Evolutionary conservation across 2,113 vertebrate species (phyloP).

Genomic region (Aldabrachelys gigantea): DNA sequence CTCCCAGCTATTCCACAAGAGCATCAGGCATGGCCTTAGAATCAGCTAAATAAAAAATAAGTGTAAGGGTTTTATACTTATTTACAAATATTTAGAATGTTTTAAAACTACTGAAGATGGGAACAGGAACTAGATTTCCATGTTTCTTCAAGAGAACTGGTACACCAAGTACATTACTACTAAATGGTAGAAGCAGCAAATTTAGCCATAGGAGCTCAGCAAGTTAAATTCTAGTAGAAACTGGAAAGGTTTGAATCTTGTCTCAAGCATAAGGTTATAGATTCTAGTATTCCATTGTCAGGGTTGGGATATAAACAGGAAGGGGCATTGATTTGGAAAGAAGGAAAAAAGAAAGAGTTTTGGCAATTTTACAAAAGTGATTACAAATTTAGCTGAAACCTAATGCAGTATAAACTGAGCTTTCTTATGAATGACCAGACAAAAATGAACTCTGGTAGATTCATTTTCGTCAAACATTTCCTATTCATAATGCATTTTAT

Average conservation of each 20-base stretch:
- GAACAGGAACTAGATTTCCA: background rate
- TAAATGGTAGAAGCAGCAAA: background rate
- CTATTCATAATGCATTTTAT: background rate
- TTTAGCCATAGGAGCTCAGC: background rate
- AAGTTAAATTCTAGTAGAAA: background rate
- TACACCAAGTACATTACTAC: background rate
- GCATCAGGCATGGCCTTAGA: background rate
- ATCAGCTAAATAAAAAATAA: background rate
- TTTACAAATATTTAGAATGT: background rate
- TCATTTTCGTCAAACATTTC: background rate
- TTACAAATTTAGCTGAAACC: background rate
- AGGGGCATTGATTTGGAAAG: background rate
- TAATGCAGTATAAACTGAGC: background rate
- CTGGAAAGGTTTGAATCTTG: accelerated
- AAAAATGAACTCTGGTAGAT: background rate
- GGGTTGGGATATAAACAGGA: background rate
- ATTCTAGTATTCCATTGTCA: background rate
- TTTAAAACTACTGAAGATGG: background rate
- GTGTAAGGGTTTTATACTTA: background rate
- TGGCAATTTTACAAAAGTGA: background rate
- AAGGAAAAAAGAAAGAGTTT: background rate
- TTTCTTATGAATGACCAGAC: background rate
- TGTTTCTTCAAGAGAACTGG: background rate
- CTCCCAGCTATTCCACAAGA: background rate
- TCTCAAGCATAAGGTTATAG: background rate